phyloP scores from a whole-genome alignment of 2,888 invertebrate species.

The Onthophagus sagittarius region DNA sequence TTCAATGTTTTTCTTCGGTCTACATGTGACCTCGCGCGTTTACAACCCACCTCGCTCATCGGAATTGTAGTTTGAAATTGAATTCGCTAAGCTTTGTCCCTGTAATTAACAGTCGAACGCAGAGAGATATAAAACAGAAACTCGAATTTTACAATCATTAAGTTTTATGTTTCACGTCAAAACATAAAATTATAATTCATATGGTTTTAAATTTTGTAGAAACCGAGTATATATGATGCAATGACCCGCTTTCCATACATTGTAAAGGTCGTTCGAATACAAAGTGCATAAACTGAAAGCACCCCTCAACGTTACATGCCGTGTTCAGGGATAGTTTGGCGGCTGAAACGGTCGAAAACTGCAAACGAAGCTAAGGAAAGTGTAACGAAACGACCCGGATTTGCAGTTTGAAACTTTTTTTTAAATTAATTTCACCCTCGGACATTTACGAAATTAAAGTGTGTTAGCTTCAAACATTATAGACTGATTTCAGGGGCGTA shows the following conservation, averaged over 20 bases:
- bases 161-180: not conserved
- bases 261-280: not conserved
- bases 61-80: not conserved
- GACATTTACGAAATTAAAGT: not conserved
- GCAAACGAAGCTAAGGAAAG: not conserved
- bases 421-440: not conserved
- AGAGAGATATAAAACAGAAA: too few relatives aligned
- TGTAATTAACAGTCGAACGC: not conserved
- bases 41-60: not conserved
- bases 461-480: not conserved
- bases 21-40: not conserved
- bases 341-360: not conserved
- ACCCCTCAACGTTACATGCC: not conserved
- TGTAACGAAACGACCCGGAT: not conserved
- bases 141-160: too few relatives aligned
- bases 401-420: not conserved
- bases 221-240: not conserved
- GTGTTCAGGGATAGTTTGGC: not conserved
- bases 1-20: not conserved
- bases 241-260: not conserved
- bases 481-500: not conserved
- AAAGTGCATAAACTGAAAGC: not conserved
- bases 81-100: not conserved
- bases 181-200: not conserved
- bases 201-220: not conserved